Evolutionary conservation across 2,797 vertebrate species (phyloP), one percentile per base, ranked within the genome.

Genomic region (Emydoidea blandingii): DNA sequence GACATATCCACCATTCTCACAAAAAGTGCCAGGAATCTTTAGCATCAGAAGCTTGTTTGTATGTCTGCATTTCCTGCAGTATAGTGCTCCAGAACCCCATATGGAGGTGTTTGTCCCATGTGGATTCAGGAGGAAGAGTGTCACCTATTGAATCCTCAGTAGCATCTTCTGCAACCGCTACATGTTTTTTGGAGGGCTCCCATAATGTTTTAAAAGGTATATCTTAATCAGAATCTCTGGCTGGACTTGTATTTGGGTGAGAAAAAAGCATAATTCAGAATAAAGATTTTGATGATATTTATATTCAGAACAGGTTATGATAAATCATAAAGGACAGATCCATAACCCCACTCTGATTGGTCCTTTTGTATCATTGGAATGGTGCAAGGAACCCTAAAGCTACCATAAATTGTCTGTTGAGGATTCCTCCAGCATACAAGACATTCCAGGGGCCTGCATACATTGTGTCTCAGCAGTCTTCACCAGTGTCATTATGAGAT

Each of bases 81-180:
- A 1, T 21, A 41, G 4, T 0, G 0, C 21, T 85, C 25, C 6
- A 0, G 81, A 78, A 16, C 41, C 83, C n/a, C 37, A 47, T 12
- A 2, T 79, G 53, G 53, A 86, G 59, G 8, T 2, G 0, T 79
- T 34, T 31, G 0, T 85, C 5, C 0, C 10, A 6, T 87, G 12
- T 29, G 85, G 50, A 84, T 90, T 82, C 41, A 12, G 12, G 47
- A 79, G 19, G 8, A 78, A 92, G 37, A 27, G 14, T 91, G n/a
- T n/a, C 2, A 1, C 81, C 37, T 88, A 1, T 52, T 84, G 59
- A 86, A 50, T 91, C 23, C 62, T 74, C 6, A 74, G 16, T 23
- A 68, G 19, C 65, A 86, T 23, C 85, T 14, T 91, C 91, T 83
- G 50, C 47, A 65, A 50, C 14, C 80, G 62, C 41, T 4, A 47